Base-by-base conservation (phyloP, 2,113 vertebrate genomes). In the Pantherophis guttatus region DNA sequence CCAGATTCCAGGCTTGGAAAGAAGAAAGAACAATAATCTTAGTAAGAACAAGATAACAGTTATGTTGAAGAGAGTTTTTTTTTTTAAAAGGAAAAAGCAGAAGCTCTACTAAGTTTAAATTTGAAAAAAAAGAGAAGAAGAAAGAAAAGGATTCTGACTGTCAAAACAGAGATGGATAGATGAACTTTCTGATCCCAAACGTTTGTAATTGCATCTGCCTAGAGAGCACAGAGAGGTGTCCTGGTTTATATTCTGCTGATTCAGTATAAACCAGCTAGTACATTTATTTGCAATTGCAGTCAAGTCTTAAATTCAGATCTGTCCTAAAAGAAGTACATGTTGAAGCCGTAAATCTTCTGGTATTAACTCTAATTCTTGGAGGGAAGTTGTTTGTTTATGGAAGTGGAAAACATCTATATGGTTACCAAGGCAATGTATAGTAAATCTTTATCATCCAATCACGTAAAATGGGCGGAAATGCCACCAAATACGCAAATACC, bases 191-290 rank as follows among this genome's bases (percentile, higher is more conserved):
- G 91, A 87, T 86, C 85, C 55, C 86, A 87, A 87, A 87, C 85
- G 8, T 62, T 92, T 87, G 85, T 62, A 92, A 44, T n/a, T 92
- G 85, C 44, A 59, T 92, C 86, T 87, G 86, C 24, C 55, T 65
- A 58, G 19, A 62, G n/a, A 87, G 11, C 57, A 44, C 50, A 48
- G 75, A 86, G 8, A 58, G 0, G 39, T 39, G 75, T 29, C 54
- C 75, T 91, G 55, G 57, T 87, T 62, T 92, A 62, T 52, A 52
- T 53, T 53, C 29, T 92, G 85, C 91, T 92, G 91, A 92, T 59
- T 92, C 81, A 53, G 26, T 75, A 39, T 91, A 91, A 91, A 91
- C 81, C 81, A 59, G 24, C 44, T 48, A 13, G 62, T 87, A 62
- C 44, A 87, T 52, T 92, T 53, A 62, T 53, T 92, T 62, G 55